Evolutionary conservation across 92 coral and sea anemone species (phyloP).

Genomic region (Paramuricea clavata): DNA sequence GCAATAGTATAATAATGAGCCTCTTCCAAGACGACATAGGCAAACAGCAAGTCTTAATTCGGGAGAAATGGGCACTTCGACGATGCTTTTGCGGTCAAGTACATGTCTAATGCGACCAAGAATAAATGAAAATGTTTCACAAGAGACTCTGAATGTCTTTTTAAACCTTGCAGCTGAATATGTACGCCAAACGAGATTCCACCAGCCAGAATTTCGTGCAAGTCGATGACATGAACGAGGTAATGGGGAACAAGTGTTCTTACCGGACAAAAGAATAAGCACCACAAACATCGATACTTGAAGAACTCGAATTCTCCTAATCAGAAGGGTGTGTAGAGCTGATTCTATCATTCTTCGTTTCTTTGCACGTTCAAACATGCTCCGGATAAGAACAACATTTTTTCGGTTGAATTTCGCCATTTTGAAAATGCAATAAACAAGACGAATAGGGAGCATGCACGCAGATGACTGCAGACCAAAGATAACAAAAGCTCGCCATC

Average conservation of each 20-base stretch:
- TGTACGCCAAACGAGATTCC: neutral
- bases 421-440: neutral
- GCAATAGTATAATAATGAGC: conserved; percentile 72
- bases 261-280: neutral
- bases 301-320: neutral
- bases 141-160: conserved; percentile 1
- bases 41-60: conserved; percentile 72
- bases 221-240: conserved; percentile 58
- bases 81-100: conserved; percentile 21
- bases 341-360: neutral
- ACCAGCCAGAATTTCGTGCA: conserved; percentile 2
- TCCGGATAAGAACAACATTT: neutral
- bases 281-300: neutral
- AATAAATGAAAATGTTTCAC: conserved; percentile 20
- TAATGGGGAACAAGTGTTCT: neutral
- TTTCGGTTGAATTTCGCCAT: neutral
- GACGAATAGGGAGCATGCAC: neutral
- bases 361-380: neutral
- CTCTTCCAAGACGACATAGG: conserved; percentile 72
- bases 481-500: neutral
- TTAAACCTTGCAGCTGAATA: conserved; percentile 14
- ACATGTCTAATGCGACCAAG: conserved; percentile 46
- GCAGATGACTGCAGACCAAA: neutral
- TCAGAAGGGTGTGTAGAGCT: neutral
- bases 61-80: conserved; percentile 4